Evolutionary conservation across 2,797 vertebrate genomes (phyloP), one percentile per base, ranked within the genome.

Genomic region (Botia kubotai): DNA sequence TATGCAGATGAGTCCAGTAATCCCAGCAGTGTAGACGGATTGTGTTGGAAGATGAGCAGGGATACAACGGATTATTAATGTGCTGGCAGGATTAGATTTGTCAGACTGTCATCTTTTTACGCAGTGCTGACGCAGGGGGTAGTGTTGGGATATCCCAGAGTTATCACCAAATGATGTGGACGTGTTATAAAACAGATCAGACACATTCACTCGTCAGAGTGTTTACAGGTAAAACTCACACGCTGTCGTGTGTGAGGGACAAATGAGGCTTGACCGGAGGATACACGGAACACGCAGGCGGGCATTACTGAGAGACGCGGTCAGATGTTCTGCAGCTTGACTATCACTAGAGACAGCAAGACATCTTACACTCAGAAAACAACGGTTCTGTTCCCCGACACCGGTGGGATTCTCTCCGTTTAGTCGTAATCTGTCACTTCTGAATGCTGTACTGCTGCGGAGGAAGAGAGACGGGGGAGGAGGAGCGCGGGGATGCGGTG

Each of bases 361-460:
- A n/a, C n/a, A n/a, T n/a, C 29, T 29, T 29, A 29, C 29, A 29
- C 29, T 4, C 29, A 29, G 29, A 29, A 29, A 29, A 29, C n/a
- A n/a, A n/a, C n/a, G n/a, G n/a, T n/a, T n/a, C n/a, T n/a, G n/a
- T n/a, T 33, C 36, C 23, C 50, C 23, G 21, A 17, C 33, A 48
- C 16, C 21, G 21, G 57, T 12, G 10, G 57, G 3, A 21, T 26
- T 60, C 10, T 26, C 29, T n/a, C 33, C 33, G 19, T 65, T 50
- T 52, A 10, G 70, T 55, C 50, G 57, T 21, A 19, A 72, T 17
- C 17, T 16, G 26, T n/a, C 72, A 36, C n/a, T n/a, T 72, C 86
- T 86, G 84, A 66, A 89, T 87, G 87, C 82, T 89, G 82, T 86
- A 89, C 82, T 89, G 87, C 71, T 89, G 87, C 79, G 87, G 86